Evolutionary conservation across 2,888 invertebrate species (phyloP).

Genomic region (Biston betularia): DNA sequence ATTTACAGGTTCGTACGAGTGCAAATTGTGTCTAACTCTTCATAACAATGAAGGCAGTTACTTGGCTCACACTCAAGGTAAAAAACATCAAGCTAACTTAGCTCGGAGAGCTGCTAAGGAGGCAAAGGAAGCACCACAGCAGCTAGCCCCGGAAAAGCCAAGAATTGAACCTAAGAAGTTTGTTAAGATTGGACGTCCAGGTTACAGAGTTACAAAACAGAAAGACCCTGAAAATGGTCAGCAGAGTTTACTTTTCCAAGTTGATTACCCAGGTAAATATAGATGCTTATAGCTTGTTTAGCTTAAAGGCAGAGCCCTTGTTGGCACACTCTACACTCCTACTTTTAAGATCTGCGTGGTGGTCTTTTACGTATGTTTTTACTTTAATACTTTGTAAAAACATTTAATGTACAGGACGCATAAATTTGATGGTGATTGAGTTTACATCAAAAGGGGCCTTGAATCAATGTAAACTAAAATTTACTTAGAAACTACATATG

Average conservation of each 20-base stretch:
- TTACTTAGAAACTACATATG: too few relatives aligned
- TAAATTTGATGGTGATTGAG: too few relatives aligned
- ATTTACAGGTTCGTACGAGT: conserved; percentile 95
- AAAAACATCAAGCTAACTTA: conserved; percentile 99
- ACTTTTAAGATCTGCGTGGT: too few relatives aligned
- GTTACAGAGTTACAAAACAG: conserved; percentile 99
- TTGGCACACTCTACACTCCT: too few relatives aligned
- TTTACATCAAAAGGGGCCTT: too few relatives aligned
- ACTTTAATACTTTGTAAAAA: too few relatives aligned
- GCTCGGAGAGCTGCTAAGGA: conserved; percentile 99
- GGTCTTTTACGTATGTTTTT: too few relatives aligned
- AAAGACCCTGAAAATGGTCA: conserved; percentile 97
- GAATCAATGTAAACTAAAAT: too few relatives aligned
- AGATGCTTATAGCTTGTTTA: neutral
- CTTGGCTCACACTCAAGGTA: conserved; percentile 99
- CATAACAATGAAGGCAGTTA: conserved; percentile 99
- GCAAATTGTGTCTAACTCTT: conserved; percentile 98
- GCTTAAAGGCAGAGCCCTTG: too few relatives aligned
- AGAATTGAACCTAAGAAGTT: conserved; percentile 99
- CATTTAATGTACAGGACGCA: too few relatives aligned
- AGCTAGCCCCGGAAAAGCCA: conserved; percentile 97
- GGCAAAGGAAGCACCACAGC: conserved; percentile 98
- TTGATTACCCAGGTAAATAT: conserved; percentile 94
- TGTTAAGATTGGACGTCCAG: conserved; percentile 99
- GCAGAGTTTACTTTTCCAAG: conserved; percentile 98